These are phyloP conservation scores for Drosophila paranaensis DNA, from an alignment of 2,888 invertebrate species.

Conservation along the genomic window DNA sequence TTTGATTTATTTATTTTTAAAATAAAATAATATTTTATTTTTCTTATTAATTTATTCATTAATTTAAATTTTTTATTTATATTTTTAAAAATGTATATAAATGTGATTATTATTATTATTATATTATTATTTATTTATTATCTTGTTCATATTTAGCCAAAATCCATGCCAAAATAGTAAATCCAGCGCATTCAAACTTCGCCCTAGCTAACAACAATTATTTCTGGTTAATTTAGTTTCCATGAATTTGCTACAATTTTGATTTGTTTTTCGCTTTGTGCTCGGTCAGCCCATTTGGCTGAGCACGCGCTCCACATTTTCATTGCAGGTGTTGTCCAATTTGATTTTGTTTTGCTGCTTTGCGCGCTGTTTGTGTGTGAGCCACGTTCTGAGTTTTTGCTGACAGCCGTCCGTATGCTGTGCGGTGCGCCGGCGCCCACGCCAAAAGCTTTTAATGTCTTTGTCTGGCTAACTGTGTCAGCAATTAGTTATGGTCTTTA, in stretches of 20 bases:
- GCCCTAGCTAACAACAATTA: neutral
- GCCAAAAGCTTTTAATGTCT: conserved; percentile 56
- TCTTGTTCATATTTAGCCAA: too few relatives aligned
- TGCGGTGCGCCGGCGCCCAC: conserved; percentile 64
- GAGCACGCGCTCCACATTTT: conserved; percentile 61
- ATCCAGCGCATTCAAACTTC: neutral
- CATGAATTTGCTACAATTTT: conserved; percentile 18
- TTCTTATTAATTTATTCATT: too few relatives aligned
- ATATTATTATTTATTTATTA: too few relatives aligned
- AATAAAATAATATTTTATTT: too few relatives aligned
- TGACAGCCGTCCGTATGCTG: conserved; percentile 44
- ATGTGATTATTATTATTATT: too few relatives aligned
- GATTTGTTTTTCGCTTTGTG: conserved; percentile 15
- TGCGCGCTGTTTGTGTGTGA: conserved; percentile 13
- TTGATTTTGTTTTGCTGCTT: conserved; percentile 14
- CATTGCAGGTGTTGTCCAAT: conserved; percentile 63
- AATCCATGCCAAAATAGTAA: neutral
- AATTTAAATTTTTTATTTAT: too few relatives aligned
- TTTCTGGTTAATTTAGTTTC: conserved; percentile 37
- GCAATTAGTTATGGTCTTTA: conserved; percentile 74
- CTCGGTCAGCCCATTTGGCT: conserved; percentile 37
- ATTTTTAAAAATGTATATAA: too few relatives aligned
- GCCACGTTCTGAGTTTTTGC: conserved; percentile 55
- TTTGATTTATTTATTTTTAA: too few relatives aligned
- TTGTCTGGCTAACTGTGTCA: conserved; percentile 76